Conservation (phyloP, 2,888 invertebrate genomes). For the Corbicula japonica region DNA sequence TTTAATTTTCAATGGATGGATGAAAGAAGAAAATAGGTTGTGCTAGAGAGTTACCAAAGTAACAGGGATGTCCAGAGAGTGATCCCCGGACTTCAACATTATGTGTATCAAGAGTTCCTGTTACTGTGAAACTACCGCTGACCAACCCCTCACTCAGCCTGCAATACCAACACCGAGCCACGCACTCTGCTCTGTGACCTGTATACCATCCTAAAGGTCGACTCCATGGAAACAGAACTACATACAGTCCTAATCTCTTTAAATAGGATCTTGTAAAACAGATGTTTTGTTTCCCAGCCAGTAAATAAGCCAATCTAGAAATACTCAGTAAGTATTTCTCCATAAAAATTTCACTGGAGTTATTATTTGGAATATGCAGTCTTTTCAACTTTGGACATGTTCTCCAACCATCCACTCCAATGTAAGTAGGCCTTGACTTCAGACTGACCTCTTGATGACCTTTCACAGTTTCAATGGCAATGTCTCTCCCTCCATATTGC, state of each 20-base stretch:
- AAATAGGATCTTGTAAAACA: background rate
- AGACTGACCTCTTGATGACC: conserved; percentile 21
- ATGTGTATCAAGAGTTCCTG: conserved; percentile 27
- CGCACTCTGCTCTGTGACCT: background rate
- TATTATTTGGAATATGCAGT: background rate
- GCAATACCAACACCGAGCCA: conserved; percentile 37
- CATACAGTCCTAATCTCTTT: too few relatives aligned
- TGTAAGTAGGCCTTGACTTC: conserved; percentile 6
- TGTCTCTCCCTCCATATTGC: conserved; percentile 38
- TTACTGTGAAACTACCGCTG: conserved; percentile 53
- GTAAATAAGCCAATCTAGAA: background rate
- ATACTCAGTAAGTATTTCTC: background rate
- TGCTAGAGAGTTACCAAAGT: conserved; percentile 43
- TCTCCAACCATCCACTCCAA: background rate
- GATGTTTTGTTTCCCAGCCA: background rate
- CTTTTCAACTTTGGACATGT: conserved; percentile 9
- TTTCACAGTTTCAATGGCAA: background rate
- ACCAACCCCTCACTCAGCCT: conserved; percentile 53
- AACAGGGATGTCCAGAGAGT: conserved; percentile 38
- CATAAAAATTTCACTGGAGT: background rate
- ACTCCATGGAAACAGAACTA: conserved; percentile 10
- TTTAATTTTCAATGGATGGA: too few relatives aligned
- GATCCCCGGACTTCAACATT: conserved; percentile 9
- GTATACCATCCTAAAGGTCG: conserved; percentile 23
- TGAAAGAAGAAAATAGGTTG: background rate